phyloP scores from a whole-genome alignment of 2,113 vertebrate species.

The Sylvia atricapilla region DNA sequence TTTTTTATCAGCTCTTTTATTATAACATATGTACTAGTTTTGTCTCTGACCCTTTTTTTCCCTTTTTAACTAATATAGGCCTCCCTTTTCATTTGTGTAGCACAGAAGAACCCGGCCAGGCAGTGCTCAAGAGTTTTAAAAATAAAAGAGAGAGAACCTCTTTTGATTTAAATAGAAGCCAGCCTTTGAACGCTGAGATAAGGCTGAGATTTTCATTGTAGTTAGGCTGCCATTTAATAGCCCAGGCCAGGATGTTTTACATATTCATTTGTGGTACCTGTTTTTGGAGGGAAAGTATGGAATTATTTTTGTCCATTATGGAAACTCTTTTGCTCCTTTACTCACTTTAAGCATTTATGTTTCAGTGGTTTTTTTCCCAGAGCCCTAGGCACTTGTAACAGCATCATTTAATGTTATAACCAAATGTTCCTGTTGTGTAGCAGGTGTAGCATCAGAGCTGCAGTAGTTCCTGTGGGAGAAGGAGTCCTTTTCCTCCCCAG shows the following conservation, averaged over 20 bases:
- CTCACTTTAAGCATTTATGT: background rate
- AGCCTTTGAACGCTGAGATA: background rate
- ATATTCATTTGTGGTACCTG: background rate
- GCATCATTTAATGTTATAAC: background rate
- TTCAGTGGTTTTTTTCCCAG: background rate
- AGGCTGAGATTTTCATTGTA: background rate
- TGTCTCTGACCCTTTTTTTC: background rate
- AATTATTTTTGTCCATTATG: background rate
- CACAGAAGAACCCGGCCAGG: rapidly evolving
- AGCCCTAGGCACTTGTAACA: background rate
- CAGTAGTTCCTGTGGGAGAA: background rate
- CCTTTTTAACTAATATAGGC: background rate
- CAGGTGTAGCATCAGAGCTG: background rate
- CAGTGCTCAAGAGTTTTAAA: background rate
- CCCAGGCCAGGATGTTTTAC: background rate
- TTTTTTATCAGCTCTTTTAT: background rate
- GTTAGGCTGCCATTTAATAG: background rate
- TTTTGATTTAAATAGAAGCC: background rate
- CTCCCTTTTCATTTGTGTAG: background rate
- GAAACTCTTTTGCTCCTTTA: background rate
- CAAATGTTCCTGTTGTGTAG: background rate
- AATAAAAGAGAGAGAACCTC: background rate
- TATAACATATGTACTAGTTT: background rate
- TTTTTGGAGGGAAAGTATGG: background rate
- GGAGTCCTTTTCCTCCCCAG: background rate